Conservation (phyloP, 2,113 vertebrate genomes). For the Sarotherodon lohbergeri region DNA sequence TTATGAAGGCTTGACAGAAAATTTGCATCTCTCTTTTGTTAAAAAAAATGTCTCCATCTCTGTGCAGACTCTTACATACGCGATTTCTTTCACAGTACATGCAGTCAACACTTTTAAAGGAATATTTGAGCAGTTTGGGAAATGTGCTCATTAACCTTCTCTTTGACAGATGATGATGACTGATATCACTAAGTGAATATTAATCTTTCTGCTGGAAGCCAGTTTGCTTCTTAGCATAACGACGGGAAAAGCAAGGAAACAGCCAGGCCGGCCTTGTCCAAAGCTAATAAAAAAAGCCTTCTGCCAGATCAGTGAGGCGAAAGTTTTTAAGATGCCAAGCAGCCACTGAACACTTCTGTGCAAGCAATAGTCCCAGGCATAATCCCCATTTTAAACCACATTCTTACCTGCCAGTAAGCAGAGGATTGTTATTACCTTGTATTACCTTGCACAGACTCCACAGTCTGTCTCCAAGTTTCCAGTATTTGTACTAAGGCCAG, state of each 20-base stretch:
- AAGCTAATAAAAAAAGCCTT: not conserved
- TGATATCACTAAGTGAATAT: not conserved
- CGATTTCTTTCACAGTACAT: not conserved
- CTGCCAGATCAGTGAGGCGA: not conserved
- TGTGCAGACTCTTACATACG: rapidly evolving
- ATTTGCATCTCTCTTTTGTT: not conserved
- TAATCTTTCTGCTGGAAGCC: not conserved
- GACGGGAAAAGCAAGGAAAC: not conserved
- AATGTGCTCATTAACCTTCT: not conserved
- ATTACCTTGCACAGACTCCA: not conserved
- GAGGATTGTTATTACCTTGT: not conserved
- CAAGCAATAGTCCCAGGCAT: not conserved
- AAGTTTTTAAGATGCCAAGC: not conserved
- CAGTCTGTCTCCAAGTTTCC: not conserved
- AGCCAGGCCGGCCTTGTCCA: not conserved
- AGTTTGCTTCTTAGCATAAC: not conserved
- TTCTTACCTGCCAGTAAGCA: not conserved
- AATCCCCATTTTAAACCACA: not conserved
- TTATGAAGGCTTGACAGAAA: not conserved
- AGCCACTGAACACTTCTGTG: not conserved
- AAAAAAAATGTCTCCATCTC: not conserved
- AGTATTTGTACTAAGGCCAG: not conserved
- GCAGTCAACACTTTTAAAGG: not conserved
- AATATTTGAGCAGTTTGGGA: not conserved
- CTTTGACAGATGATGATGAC: not conserved